Conservation (phyloP, 2,113 vertebrate genomes). For the Scortum barcoo region DNA sequence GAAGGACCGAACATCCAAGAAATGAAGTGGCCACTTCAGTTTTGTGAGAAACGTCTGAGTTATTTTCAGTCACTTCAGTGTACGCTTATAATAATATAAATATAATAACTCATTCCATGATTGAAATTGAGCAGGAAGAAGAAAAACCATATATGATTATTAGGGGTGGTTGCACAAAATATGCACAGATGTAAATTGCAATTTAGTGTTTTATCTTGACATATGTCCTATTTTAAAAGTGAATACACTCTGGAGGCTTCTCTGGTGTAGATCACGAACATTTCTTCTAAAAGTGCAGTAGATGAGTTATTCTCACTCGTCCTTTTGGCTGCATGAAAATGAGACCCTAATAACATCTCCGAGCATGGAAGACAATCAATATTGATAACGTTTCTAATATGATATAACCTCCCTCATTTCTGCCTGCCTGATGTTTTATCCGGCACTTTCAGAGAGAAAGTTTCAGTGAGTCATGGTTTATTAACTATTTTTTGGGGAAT, state of each 20-base stretch:
- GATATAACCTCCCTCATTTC: slow-evolving; percentile 50
- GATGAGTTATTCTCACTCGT: slow-evolving; percentile 16
- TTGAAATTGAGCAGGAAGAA: not conserved
- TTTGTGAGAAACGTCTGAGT: not conserved
- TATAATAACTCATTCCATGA: not conserved
- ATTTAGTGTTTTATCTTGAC: not conserved
- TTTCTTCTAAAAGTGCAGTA: not conserved
- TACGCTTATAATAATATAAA: not conserved
- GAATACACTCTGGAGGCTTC: not conserved
- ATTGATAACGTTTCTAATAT: slow-evolving; percentile 57
- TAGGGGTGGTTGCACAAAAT: not conserved
- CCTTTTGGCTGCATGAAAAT: slow-evolving; percentile 42
- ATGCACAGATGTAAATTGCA: not conserved
- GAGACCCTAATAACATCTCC: slow-evolving; percentile 37
- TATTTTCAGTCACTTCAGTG: not conserved
- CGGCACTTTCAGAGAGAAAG: slow-evolving; percentile 44
- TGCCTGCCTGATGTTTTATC: slow-evolving; percentile 44
- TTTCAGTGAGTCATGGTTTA: slow-evolving; percentile 67
- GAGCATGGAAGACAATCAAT: slow-evolving; percentile 51
- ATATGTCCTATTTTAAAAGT: not conserved
- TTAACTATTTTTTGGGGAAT: slow-evolving; percentile 50
- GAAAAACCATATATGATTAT: not conserved
- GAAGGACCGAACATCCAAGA: not conserved
- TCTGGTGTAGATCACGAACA: not conserved
- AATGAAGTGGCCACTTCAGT: not conserved